Percentiles rank a stretch among this genome's conserved stretches.
Evolutionary conservation across 2,797 vertebrate genomes (phyloP).

Genomic region (Typhlichthys eigenmanni): DNA sequence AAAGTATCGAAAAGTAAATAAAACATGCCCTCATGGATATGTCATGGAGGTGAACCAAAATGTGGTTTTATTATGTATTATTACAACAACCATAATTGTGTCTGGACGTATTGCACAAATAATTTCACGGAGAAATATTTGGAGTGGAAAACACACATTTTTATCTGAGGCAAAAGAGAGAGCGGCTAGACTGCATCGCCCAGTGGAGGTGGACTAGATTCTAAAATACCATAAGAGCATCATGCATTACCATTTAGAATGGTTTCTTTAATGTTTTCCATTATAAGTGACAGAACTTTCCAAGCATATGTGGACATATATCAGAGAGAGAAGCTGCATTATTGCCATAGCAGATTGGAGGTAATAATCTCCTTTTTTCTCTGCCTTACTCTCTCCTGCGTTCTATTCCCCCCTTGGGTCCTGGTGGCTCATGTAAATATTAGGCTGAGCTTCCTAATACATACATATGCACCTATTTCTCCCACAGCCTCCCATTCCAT

Average conservation of each 20-base stretch:
- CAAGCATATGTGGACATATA: background rate
- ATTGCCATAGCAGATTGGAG: constrained; percentile 18
- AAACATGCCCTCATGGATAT: no score
- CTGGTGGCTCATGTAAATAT: constrained; percentile 65
- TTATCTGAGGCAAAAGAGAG: background rate
- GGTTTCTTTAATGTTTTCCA: background rate
- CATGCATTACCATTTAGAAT: background rate
- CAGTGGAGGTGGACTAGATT: no score
- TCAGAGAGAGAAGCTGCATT: no score
- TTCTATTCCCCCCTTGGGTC: constrained; percentile 27
- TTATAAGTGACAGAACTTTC: constrained; percentile 3
- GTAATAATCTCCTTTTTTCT: constrained; percentile 26
- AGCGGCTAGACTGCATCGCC: background rate
- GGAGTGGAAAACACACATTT: no score
- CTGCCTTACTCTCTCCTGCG: background rate
- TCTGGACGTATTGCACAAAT: constrained; percentile 12
- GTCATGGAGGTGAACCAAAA: constrained; percentile 23
- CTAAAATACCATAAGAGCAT: background rate
- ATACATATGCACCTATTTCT: constrained; percentile 63
- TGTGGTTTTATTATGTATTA: constrained; percentile 8
- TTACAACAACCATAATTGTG: constrained; percentile 15
- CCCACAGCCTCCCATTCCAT: constrained; percentile 23
- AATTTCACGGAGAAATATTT: no score
- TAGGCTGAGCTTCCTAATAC: constrained; percentile 63
- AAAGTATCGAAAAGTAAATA: no score